Base-by-base conservation (phyloP, 37 sponge, comb jelly and placozoan species). In the Bolinopsis microptera region DNA sequence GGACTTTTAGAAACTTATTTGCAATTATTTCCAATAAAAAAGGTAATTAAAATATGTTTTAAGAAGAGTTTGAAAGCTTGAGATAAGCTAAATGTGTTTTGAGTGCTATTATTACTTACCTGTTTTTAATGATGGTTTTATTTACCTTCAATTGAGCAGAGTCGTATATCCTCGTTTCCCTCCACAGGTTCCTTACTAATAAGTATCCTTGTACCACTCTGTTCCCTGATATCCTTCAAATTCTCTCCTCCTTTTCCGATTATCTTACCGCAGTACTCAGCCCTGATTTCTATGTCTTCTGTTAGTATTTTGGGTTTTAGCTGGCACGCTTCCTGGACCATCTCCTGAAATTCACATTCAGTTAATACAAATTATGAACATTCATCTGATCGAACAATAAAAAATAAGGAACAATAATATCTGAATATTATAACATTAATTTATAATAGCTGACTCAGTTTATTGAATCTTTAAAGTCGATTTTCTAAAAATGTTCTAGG, bases 171-270 rank as follows among this genome's bases (percentile, higher is more conserved):
- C 24, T 24, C 30, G 61, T 86, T 41, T 38, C 61, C 90, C 37
- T 86, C 24, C 1, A 16, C 22, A 5, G 90, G 90, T 39, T 86
- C 90, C 35, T 41, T 39, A 30, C 61, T 41, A 25, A 86, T 86
- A 5, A 39, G 24, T 9, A 86, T 86, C 1, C 90, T 28, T 16
- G 90, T 41, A 5, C 90, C 61, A 48, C 61, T 41, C 25, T 33
- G n/a, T 27, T 86, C 90, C 16, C 61, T 35, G 0, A 86, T 86
- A 28, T 27, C 61, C 35, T 41, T 86, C 90, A 86, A 24, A 27
- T 86, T 86, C 26, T 86, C 90, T 26, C 90, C 90, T 38, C 90
- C 90, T 25, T 86, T 86, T 2, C 90, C 90, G 26, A 86, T 86
- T 28, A 86, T 86, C 31, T 86, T 86, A n/a, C 90, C 90, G 39